Conservation (phyloP, 2,888 invertebrate genomes). For the Urechis unicinctus region DNA sequence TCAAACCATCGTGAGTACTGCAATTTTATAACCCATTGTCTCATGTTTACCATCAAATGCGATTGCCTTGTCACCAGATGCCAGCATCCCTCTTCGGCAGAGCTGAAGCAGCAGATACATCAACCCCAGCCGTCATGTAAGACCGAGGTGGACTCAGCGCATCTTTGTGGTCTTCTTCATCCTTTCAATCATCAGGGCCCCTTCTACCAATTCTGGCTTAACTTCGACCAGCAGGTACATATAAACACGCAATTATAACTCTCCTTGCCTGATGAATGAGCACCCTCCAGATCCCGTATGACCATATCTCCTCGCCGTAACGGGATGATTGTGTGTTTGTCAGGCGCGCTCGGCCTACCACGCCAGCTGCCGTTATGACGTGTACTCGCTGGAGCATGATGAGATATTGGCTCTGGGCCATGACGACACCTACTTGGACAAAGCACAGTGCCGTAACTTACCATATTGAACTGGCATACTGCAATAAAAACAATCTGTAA, state of each 20-base stretch:
- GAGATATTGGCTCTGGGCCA: neutral
- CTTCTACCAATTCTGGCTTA: neutral
- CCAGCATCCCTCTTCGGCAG: neutral
- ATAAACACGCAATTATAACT: too few species aligned
- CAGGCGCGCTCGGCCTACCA: neutral
- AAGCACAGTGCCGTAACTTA: neutral
- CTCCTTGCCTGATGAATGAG: too few species aligned
- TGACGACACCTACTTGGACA: neutral
- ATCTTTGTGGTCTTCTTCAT: neutral
- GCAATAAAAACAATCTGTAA: too few species aligned
- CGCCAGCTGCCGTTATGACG: neutral
- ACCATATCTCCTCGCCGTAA: too few species aligned
- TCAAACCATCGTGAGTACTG: neutral
- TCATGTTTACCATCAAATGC: neutral
- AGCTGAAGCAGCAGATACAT: neutral
- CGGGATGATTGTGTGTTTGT: too few species aligned
- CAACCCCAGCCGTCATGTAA: neutral
- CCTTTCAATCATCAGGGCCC: neutral
- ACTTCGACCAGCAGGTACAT: neutral
- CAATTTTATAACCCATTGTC: neutral
- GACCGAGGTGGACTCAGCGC: neutral
- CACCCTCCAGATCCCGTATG: too few species aligned
- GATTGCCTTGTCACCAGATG: neutral
- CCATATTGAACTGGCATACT: too few species aligned
- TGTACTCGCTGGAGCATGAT: neutral